Conservation (phyloP, 2,888 invertebrate species). For the Diploptera punctata region DNA sequence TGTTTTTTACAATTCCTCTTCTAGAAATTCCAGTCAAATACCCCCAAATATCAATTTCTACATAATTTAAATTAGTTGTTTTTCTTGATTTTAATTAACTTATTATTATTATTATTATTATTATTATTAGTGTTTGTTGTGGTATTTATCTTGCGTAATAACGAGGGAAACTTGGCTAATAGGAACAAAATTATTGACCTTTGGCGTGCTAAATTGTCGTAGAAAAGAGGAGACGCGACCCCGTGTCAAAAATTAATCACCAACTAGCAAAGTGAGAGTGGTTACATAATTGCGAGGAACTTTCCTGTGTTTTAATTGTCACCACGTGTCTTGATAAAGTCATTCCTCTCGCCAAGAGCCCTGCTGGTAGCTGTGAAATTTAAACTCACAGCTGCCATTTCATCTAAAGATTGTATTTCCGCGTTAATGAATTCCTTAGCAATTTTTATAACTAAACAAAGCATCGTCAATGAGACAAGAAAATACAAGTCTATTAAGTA, state of each 20-base stretch:
- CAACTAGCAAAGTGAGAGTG: background rate
- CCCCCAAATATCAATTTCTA: too few relatives aligned
- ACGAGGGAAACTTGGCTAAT: too few relatives aligned
- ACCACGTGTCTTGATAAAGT: conserved; percentile 1
- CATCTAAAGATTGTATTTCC: background rate
- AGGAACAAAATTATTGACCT: too few relatives aligned
- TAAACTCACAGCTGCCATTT: background rate
- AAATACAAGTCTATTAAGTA: background rate
- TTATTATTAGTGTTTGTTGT: too few relatives aligned
- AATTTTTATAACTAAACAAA: background rate
- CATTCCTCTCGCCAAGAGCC: background rate
- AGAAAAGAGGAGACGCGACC: background rate
- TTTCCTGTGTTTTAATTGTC: background rate
- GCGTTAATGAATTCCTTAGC: background rate
- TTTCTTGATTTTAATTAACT: too few relatives aligned
- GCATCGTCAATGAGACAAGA: too few relatives aligned
- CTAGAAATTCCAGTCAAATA: too few relatives aligned
- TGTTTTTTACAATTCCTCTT: too few relatives aligned
- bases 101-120: too few relatives aligned
- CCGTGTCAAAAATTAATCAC: background rate
- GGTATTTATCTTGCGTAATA: too few relatives aligned
- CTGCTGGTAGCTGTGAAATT: background rate
- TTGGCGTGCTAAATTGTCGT: too few relatives aligned
- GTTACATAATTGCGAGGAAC: background rate
- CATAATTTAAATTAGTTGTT: too few relatives aligned